Evolutionary conservation across 2,113 vertebrate genomes (phyloP).

Genomic region (Phocoena sinus): DNA sequence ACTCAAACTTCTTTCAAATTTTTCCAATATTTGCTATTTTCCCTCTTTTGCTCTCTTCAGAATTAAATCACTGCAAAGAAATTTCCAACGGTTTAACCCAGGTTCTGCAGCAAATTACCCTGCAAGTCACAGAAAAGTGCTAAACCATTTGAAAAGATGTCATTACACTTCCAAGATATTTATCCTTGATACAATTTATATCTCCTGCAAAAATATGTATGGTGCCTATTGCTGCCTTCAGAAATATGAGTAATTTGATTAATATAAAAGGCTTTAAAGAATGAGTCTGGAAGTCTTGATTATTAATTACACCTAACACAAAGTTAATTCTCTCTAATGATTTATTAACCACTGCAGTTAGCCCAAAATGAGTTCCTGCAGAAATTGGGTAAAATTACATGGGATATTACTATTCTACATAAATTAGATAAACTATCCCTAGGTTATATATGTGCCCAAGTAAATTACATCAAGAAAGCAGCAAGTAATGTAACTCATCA

Average conservation of each 20-base stretch:
- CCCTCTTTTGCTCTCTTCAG: background rate
- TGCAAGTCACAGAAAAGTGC: background rate
- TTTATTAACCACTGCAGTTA: slow-evolving; percentile 73
- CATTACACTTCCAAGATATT: slow-evolving; percentile 24
- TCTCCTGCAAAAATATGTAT: background rate
- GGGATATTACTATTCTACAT: slow-evolving; percentile 71
- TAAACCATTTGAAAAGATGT: slow-evolving; percentile 51
- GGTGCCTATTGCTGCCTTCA: slow-evolving; percentile 38
- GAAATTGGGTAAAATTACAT: slow-evolving; percentile 77
- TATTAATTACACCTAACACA: slow-evolving; percentile 71
- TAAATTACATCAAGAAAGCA: slow-evolving; percentile 67
- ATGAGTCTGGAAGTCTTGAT: slow-evolving; percentile 72
- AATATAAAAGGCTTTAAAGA: slow-evolving; percentile 60
- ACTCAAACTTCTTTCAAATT: background rate
- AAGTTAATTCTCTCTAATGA: slow-evolving; percentile 76
- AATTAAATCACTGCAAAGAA: slow-evolving; percentile 49
- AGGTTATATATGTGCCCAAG: slow-evolving; percentile 54
- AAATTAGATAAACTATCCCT: slow-evolving; percentile 70
- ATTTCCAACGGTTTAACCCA: slow-evolving; percentile 54
- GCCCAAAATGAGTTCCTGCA: slow-evolving; percentile 75
- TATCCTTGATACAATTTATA: slow-evolving; percentile 13
- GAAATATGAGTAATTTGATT: slow-evolving; percentile 69
- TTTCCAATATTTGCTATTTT: background rate
- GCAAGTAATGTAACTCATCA: slow-evolving; percentile 70
- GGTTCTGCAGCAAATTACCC: slow-evolving; percentile 45